A percentile compares a stretch with the other conserved stretches of the same genome.
Conservation (phyloP, 2,113 vertebrate species). For the Rhinopithecus roxellana region DNA sequence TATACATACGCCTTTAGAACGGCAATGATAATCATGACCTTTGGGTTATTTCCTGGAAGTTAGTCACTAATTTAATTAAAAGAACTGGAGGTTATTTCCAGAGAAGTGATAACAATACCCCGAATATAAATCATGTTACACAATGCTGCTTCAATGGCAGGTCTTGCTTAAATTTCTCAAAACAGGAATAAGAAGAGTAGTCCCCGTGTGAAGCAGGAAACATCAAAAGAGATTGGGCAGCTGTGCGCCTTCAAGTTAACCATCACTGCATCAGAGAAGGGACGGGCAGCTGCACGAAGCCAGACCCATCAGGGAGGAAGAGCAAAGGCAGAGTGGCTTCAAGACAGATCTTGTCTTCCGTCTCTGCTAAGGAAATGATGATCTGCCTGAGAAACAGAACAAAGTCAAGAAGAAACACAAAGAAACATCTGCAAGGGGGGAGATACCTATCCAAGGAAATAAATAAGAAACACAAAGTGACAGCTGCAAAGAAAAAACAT, state of each 20-base stretch:
- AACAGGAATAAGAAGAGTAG: background rate
- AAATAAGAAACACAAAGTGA: background rate
- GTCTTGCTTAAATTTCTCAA: slow-evolving; percentile 43
- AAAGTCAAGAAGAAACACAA: slow-evolving; percentile 22
- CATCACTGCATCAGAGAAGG: background rate
- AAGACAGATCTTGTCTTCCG: background rate
- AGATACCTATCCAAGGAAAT: background rate
- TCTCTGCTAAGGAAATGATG: background rate
- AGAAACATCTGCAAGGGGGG: background rate
- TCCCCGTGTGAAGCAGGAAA: background rate
- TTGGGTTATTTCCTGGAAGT: slow-evolving; percentile 39
- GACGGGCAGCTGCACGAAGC: background rate
- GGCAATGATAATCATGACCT: background rate
- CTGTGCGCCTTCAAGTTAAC: slow-evolving; percentile 29
- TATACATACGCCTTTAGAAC: background rate
- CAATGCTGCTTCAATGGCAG: background rate
- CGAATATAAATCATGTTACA: background rate
- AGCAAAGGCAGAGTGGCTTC: background rate
- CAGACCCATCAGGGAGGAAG: slow-evolving; percentile 28
- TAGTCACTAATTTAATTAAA: slow-evolving; percentile 46
- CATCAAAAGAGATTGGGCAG: background rate
- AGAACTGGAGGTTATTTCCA: slow-evolving; percentile 37
- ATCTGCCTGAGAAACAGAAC: background rate
- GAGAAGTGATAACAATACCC: background rate
- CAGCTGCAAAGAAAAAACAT: slow-evolving; percentile 31